Evolutionary conservation across 2,888 invertebrate genomes (phyloP), one percentile per base, ranked within the genome.

Genomic region (Metellina segmentata): DNA sequence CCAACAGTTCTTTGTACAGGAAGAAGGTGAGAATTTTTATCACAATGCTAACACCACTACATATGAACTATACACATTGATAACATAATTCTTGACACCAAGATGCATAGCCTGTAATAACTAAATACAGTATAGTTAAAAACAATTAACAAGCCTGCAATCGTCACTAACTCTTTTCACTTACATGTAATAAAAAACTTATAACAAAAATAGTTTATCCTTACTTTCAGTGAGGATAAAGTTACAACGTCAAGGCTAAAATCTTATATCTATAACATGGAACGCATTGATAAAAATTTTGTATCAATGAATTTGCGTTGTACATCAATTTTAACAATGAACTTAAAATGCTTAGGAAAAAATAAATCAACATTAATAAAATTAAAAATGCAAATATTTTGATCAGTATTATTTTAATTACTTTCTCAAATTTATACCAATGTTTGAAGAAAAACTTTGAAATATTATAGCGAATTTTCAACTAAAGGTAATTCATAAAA

Each of bases 161-260:
- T 89, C n/a, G n/a, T n/a, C 75, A 61, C 82, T 71, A 74, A 72
- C 52, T 53, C 20, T 69, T 87, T 51, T 61, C 78, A 78, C 75
- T 61, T 69, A 81, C 51, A 71, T 75, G 72, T 70, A 85, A 81
- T 90, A 90, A 82, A 90, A 90, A 90, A 79, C 51, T 81, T 81
- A 90, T 90, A 86, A 90, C 90, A 90, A 90, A 87, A 90, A 90
- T 90, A 90, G 81, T 90, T 90, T 53, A 72, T 78, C 89, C n/a
- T 77, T 77, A 77, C 89, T 19, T 71, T 69, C 52, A 75, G 81
- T 85, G 81, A 81, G 72, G 20, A 71, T 78, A 72, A 78, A 52
- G 71, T 78, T 48, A 70, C 61, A 81, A 90, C 85, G 86, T 90
- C 34, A 61, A 86, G 34, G 75, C 90, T 90, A 90, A 86, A 90